Conservation (phyloP, 1,140 invertebrate genomes). For the Conus ventricosus region DNA sequence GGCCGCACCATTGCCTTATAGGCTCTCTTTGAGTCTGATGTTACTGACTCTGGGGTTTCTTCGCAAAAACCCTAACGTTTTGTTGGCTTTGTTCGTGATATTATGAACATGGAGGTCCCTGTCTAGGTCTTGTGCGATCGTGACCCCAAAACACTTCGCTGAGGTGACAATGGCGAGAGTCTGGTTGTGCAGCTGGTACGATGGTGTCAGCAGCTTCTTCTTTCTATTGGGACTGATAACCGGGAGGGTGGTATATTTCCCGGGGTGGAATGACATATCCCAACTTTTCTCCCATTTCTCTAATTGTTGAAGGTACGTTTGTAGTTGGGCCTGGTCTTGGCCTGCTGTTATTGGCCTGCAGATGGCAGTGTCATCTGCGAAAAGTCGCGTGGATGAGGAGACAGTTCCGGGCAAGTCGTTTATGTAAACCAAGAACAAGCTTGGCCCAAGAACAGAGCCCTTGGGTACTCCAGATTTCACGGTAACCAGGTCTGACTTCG, state of each 20-base stretch:
- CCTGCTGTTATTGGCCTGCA: not conserved
- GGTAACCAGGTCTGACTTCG: constrained; percentile 10
- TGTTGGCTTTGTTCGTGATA: not conserved
- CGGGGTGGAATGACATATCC: not conserved
- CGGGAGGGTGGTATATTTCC: not conserved
- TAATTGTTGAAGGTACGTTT: too few species aligned
- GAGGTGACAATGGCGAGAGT: not conserved
- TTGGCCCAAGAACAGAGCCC: constrained; percentile 35
- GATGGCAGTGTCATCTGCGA: not conserved
- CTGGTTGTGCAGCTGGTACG: not conserved
- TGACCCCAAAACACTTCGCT: not conserved
- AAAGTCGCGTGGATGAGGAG: not conserved
- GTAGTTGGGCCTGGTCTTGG: too few species aligned
- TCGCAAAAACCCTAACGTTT: not conserved
- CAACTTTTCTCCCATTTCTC: too few species aligned
- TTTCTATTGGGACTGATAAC: not conserved
- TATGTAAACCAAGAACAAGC: constrained; percentile 37
- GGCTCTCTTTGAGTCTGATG: not conserved
- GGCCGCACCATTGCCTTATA: not conserved
- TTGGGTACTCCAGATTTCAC: constrained; percentile 37
- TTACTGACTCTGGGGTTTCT: not conserved
- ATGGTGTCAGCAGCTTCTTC: too few species aligned
- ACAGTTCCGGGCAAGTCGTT: not conserved
- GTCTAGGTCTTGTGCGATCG: not conserved
- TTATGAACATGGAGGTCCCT: not conserved